phyloP scores from a whole-genome alignment of 1,140 invertebrate genomes.

The Drosophila mauritiana region DNA sequence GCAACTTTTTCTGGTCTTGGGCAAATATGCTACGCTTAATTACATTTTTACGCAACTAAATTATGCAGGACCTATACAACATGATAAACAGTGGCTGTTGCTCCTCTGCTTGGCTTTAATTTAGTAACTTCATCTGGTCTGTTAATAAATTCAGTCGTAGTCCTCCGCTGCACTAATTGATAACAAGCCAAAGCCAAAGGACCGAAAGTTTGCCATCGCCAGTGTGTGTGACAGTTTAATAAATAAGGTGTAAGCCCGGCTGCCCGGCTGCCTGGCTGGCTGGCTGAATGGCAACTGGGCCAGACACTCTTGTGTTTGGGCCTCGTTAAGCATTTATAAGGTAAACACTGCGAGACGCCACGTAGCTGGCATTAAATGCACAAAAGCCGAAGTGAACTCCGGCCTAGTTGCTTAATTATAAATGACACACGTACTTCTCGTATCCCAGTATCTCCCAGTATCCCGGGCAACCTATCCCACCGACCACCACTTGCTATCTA shows the following conservation, averaged over 20 bases:
- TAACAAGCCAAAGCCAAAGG: constrained; percentile 60
- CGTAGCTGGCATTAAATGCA: constrained; percentile 74
- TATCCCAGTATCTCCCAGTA: constrained; percentile 21
- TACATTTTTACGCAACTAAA: constrained; percentile 76
- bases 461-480: constrained; percentile 23
- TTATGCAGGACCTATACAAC: constrained; percentile 77
- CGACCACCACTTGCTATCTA: constrained; percentile 54
- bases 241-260: constrained; percentile 74
- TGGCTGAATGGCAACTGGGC: constrained; percentile 29
- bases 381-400: constrained; percentile 68
- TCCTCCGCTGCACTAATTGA: constrained; percentile 69
- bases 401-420: constrained; percentile 81
- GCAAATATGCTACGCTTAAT: constrained; percentile 70
- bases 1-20: constrained; percentile 43
- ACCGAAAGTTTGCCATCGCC: constrained; percentile 30
- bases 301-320: constrained; percentile 49
- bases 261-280: not conserved
- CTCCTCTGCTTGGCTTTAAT: constrained; percentile 33
- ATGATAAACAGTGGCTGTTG: constrained; percentile 59
- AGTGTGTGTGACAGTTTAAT: constrained; percentile 55
- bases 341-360: constrained; percentile 60
- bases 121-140: constrained; percentile 14
- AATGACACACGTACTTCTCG: constrained; percentile 72
- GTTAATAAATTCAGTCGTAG: constrained; percentile 72
- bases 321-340: constrained; percentile 80